phyloP scores from a whole-genome alignment of 92 coral and sea anemone species.

The Porites divaricata region DNA sequence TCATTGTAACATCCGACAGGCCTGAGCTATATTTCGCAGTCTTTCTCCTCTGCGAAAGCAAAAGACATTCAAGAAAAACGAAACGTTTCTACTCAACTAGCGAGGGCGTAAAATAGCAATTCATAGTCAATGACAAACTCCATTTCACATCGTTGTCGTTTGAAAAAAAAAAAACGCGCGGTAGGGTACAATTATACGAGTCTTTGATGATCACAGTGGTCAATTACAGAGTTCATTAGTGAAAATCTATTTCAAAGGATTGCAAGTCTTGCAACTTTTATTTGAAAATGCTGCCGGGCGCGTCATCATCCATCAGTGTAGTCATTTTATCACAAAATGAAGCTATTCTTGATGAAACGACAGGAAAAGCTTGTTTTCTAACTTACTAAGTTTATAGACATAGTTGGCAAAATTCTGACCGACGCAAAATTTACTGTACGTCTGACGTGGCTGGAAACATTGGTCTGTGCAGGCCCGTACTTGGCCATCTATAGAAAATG shows the following conservation, averaged over 20 bases:
- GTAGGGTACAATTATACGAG: too few relatives aligned
- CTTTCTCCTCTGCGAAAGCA: background rate
- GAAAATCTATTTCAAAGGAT: too few relatives aligned
- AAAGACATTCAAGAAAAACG: background rate
- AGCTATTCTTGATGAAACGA: background rate
- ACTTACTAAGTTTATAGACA: slow-evolving; percentile 49
- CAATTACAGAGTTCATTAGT: too few relatives aligned
- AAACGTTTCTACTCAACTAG: background rate
- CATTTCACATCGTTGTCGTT: too few relatives aligned
- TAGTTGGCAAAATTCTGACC: slow-evolving; percentile 63
- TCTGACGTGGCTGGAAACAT: slow-evolving; percentile 53
- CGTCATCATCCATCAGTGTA: too few relatives aligned
- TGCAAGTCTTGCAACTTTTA: too few relatives aligned
- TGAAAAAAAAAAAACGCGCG: too few relatives aligned
- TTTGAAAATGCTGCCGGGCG: too few relatives aligned
- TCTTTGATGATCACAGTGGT: too few relatives aligned
- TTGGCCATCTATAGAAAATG: slow-evolving; percentile 45
- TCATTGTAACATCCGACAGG: slow-evolving; percentile 71
- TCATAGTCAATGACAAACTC: background rate
- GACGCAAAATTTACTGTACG: slow-evolving; percentile 50
- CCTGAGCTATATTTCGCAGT: slow-evolving; percentile 5
- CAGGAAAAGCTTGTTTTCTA: background rate
- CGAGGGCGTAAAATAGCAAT: background rate
- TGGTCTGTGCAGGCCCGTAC: slow-evolving; percentile 51
- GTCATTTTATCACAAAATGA: background rate